Evolutionary conservation across 2,888 invertebrate species (phyloP), one percentile per base, ranked within the genome.

Genomic region (Limnephilus lunatus): DNA sequence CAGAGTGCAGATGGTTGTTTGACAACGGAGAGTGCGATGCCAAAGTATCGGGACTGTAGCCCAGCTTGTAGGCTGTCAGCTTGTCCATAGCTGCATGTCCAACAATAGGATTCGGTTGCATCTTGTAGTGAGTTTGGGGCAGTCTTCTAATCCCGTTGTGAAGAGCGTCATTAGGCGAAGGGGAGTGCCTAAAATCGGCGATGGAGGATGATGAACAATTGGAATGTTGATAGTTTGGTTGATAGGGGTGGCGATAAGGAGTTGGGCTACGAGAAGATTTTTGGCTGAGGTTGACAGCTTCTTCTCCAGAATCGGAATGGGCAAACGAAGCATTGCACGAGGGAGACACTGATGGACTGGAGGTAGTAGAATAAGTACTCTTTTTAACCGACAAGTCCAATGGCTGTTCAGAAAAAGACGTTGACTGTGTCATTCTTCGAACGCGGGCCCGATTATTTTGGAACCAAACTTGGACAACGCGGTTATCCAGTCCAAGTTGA

Each of bases 381-480:
- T 98, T 98, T 94, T 98, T 99, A 9, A 98, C 97, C 3, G 99
- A 99, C 94, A 99, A 96, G 95, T 99, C 99, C 92, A 99, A 95
- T 0, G 99, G 99, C 95, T 99, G 98, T 94, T 98, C 98, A 5
- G 95, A 95, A 86, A 95, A 94, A 1, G 95, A 94, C 44, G 95
- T 94, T 7, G 94, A 94, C 93, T 95, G 96, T 81, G 96, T 96
- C 95, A 97, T 95, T 94, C 98, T 97, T 87, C 99, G 97, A 94
- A 98, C 98, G 90, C 99, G 97, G 0, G 99, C 99, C 94, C 99
- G 97, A 94, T 98, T 98, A 95, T 99, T 99, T 96, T 99, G 99
- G 95, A 99, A 99, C 99, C 99, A 99, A 11, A 99, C 99, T 96
- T 99, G 98, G 5, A 98, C 98, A 1, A 98, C 98, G 92, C 98